These are phyloP conservation scores for Timandra comae DNA, from an alignment of 2,888 invertebrate species.

Conservation along the genomic window DNA sequence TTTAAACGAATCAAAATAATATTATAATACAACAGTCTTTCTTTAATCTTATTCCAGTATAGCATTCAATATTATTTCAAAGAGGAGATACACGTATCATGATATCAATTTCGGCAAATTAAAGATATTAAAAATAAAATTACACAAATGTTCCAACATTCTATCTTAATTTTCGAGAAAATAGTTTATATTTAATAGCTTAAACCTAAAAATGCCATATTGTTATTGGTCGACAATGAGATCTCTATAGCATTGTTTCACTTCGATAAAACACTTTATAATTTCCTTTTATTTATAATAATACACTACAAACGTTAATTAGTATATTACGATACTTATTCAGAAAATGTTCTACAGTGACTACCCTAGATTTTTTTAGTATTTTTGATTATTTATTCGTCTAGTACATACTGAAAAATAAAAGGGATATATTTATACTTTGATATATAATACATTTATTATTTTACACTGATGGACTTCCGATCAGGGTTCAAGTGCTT, in stretches of 20 bases:
- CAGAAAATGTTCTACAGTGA: conserved; percentile 55
- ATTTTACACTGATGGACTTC: conserved; percentile 11
- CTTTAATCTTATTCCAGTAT: conserved; percentile 75
- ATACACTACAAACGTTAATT: conserved; percentile 50
- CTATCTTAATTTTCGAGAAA: conserved; percentile 32
- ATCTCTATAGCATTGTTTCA: conserved; percentile 70
- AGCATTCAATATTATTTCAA: conserved; percentile 57
- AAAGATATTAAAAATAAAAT: conserved; percentile 34
- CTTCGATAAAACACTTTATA: conserved; percentile 55
- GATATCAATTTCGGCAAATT: conserved; percentile 58
- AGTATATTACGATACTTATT: conserved; percentile 55
- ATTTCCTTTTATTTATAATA: conserved; percentile 52
- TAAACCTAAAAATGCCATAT: conserved; percentile 74
- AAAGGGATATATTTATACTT: conserved; percentile 25
- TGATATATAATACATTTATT: conserved; percentile 21
- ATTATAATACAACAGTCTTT: conserved; percentile 76
- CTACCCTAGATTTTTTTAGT: conserved; percentile 47
- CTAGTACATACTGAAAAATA: conserved; percentile 48
- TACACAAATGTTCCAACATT: conserved; percentile 32
- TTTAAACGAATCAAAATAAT: conserved; percentile 60
- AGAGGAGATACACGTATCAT: conserved; percentile 47
- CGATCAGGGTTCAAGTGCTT: conserved; percentile 35
- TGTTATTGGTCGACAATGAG: conserved; percentile 76
- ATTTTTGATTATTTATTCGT: conserved; percentile 46
- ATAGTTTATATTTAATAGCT: conserved; percentile 53